Conservation (phyloP, 2,113 vertebrate species). For the Phylloscopus whistleri region DNA sequence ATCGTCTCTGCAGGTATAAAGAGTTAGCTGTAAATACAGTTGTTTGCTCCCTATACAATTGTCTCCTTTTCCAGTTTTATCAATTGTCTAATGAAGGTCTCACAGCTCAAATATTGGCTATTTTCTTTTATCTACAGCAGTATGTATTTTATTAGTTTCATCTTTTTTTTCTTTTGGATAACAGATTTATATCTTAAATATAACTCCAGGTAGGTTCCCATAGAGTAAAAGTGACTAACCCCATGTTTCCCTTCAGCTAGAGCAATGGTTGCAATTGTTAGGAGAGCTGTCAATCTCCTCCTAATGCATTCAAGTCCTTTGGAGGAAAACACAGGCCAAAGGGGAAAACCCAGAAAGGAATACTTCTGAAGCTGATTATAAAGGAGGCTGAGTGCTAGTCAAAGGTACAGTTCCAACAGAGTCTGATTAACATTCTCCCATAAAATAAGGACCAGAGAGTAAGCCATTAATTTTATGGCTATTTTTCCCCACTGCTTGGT, state of each 20-base stretch:
- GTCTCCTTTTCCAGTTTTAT: not conserved
- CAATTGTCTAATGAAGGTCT: constrained; percentile 11
- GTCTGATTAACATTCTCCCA: constrained; percentile 46
- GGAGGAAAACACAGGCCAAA: constrained; percentile 36
- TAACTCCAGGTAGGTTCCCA: constrained; percentile 3
- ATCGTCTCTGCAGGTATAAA: constrained; percentile 10
- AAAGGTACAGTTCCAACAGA: constrained; percentile 44
- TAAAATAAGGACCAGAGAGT: constrained; percentile 56
- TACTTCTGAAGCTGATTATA: constrained; percentile 36
- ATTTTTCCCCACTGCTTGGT: constrained; percentile 48
- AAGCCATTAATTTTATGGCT: constrained; percentile 67
- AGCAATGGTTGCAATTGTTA: not conserved
- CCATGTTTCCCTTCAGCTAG: not conserved
- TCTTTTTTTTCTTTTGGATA: not conserved
- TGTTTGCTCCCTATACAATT: constrained; percentile 17
- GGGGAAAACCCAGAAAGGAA: constrained; percentile 7
- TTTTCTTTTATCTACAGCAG: not conserved
- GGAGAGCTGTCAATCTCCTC: constrained; percentile 53
- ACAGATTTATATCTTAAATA: constrained; percentile 13
- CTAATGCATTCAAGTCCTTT: constrained; percentile 35
- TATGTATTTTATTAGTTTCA: constrained; percentile 6
- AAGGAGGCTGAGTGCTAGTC: constrained; percentile 16
- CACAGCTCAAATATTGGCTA: not conserved
- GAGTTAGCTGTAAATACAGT: constrained; percentile 5
- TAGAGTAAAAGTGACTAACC: not conserved